These are phyloP conservation scores for Labeo catla DNA, from an alignment of 2,113 vertebrate genomes.

Conservation along the genomic window DNA sequence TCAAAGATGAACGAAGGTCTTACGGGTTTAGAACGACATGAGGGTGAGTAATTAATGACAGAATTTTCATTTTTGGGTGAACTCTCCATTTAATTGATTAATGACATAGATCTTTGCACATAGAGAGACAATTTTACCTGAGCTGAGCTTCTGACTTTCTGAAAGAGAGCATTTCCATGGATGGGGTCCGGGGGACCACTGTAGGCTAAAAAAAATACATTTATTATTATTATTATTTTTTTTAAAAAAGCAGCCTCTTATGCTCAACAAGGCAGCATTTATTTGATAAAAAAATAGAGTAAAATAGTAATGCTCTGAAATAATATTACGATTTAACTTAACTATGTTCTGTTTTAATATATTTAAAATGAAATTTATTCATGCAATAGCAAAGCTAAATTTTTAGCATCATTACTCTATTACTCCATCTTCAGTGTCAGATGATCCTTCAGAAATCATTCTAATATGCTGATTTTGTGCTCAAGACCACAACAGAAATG, in stretches of 20 bases:
- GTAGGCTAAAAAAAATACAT: conserved; percentile 73
- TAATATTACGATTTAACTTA: not conserved
- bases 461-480: not conserved
- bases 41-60: too few relatives aligned
- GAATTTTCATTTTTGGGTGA: too few relatives aligned
- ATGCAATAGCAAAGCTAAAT: not conserved
- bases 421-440: not conserved
- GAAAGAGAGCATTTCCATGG: conserved; percentile 87
- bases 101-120: not conserved
- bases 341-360: not conserved
- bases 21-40: too few relatives aligned
- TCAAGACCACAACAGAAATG: not conserved
- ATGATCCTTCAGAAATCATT: not conserved
- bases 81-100: too few relatives aligned
- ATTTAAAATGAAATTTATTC: not conserved
- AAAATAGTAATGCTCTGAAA: not conserved
- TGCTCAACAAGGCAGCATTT: not conserved
- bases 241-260: not conserved
- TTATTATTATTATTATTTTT: not conserved
- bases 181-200: conserved; percentile 89
- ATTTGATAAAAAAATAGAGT: not conserved
- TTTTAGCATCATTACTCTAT: not conserved
- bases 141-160: conserved; percentile 85
- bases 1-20: too few relatives aligned
- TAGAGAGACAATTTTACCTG: conserved; percentile 77